A percentile compares a stretch with the other conserved stretches of the same genome.
Conservation (phyloP, 2,888 invertebrate genomes). For the Ornithoptera alexandrae region DNA sequence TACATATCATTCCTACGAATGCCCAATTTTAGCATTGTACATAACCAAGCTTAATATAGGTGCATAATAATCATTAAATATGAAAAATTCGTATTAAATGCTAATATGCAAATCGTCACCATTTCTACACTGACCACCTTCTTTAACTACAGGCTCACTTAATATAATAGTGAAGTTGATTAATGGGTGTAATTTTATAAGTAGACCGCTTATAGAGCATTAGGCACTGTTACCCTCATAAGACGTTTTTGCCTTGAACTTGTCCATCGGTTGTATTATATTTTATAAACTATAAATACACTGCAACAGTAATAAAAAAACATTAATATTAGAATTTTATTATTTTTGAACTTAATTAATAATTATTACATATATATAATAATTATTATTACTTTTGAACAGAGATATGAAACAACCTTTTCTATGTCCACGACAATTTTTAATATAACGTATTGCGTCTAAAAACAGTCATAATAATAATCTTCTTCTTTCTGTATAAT, state of each 20-base stretch:
- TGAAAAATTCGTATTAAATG: neutral
- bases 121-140: neutral
- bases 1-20: no score
- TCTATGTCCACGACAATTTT: no score
- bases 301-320: neutral
- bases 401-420: no score
- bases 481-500: no score
- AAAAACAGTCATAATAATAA: no score
- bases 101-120: neutral
- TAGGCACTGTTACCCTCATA: slow-evolving; percentile 4
- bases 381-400: no score
- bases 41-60: neutral
- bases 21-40: neutral
- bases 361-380: no score
- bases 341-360: no score
- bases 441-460: no score
- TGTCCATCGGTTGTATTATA: slow-evolving; percentile 41
- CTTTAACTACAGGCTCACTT: neutral
- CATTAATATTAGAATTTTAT: neutral
- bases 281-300: slow-evolving; percentile 25
- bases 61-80: neutral
- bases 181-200: slow-evolving; percentile 22
- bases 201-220: slow-evolving; percentile 25
- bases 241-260: slow-evolving; percentile 43
- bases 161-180: slow-evolving; percentile 4